Percentiles rank a stretch among this genome's conserved stretches.
These are phyloP conservation scores for Schizothorax lantsangensis DNA, from an alignment of 2,797 vertebrate species.

Conservation along the genomic window DNA sequence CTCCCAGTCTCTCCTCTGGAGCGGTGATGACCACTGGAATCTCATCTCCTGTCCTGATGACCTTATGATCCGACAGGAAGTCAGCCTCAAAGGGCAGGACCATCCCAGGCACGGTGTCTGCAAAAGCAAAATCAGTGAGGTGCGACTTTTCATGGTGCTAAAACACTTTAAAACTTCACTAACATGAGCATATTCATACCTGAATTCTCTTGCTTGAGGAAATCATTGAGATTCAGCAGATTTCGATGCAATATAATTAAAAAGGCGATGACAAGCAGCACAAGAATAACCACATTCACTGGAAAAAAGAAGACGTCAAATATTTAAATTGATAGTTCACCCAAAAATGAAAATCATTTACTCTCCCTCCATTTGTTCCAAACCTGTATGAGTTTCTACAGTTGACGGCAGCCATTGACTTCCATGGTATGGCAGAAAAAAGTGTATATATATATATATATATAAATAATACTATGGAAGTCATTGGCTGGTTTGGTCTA, in stretches of 20 bases:
- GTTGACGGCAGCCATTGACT: too few species aligned
- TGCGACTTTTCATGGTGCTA: neutral
- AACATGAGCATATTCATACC: slow-evolving; percentile 72
- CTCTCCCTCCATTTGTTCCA: too few species aligned
- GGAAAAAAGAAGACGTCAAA: slow-evolving; percentile 55
- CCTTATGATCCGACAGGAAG: slow-evolving; percentile 77
- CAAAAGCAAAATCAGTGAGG: slow-evolving; percentile 49
- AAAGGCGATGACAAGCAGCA: slow-evolving; percentile 88
- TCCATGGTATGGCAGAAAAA: too few species aligned
- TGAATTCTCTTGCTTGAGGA: slow-evolving; percentile 85
- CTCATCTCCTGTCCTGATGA: slow-evolving; percentile 77
- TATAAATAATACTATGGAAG: too few species aligned
- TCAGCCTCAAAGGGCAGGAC: slow-evolving; percentile 82
- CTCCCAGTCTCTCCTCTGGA: slow-evolving; percentile 90
- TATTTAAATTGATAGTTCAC: neutral
- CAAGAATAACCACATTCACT: slow-evolving; percentile 91
- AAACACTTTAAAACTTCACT: slow-evolving; percentile 2
- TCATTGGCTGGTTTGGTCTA: too few species aligned
- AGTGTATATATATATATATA: too few species aligned
- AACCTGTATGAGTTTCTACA: too few species aligned
- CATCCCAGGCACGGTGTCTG: slow-evolving; percentile 69
- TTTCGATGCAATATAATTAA: slow-evolving; percentile 92
- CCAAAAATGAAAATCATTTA: too few species aligned
- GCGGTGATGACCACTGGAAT: slow-evolving; percentile 92
- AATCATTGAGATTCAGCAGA: slow-evolving; percentile 90